phyloP scores from a whole-genome alignment of 2,113 vertebrate species.

The Craseonycteris thonglongyai region DNA sequence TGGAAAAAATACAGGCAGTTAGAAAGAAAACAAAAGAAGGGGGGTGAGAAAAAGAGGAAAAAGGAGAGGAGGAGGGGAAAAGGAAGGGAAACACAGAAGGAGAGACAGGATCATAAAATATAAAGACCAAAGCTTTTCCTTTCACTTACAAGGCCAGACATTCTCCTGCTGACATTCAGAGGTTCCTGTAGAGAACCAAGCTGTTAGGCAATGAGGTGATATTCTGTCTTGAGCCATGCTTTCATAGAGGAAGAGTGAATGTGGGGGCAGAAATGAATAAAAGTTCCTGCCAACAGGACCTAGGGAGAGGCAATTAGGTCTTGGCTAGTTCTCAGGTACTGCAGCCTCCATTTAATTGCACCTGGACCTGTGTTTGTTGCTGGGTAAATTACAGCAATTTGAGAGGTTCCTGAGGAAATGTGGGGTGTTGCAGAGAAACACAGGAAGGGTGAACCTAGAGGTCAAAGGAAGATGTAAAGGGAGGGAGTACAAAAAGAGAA shows the following conservation, averaged over 20 bases:
- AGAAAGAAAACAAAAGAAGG: not conserved
- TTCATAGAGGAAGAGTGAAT: not conserved
- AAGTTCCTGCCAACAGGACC: not conserved
- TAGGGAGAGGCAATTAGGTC: not conserved
- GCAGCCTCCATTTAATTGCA: not conserved
- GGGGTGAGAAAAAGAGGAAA: too few relatives aligned
- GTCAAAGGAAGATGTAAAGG: not conserved
- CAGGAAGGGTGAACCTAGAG: not conserved
- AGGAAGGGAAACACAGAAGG: not conserved
- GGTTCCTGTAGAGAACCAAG: not conserved
- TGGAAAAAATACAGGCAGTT: not conserved
- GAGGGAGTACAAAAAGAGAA: not conserved
- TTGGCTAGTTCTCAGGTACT: not conserved
- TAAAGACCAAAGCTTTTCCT: not conserved
- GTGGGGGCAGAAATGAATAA: not conserved
- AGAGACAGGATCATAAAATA: not conserved
- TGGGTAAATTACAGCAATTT: not conserved
- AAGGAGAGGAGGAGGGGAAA: too few relatives aligned
- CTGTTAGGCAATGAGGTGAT: not conserved
- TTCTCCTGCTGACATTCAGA: not conserved
- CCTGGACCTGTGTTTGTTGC: not conserved
- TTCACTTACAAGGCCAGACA: not conserved
- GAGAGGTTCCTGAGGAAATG: not conserved
- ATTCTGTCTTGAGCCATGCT: not conserved
- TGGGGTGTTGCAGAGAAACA: not conserved